A percentile compares a stretch with the other conserved stretches of the same genome.
Conservation (phyloP, 2,888 invertebrate genomes). For the Parnassius smintheus region DNA sequence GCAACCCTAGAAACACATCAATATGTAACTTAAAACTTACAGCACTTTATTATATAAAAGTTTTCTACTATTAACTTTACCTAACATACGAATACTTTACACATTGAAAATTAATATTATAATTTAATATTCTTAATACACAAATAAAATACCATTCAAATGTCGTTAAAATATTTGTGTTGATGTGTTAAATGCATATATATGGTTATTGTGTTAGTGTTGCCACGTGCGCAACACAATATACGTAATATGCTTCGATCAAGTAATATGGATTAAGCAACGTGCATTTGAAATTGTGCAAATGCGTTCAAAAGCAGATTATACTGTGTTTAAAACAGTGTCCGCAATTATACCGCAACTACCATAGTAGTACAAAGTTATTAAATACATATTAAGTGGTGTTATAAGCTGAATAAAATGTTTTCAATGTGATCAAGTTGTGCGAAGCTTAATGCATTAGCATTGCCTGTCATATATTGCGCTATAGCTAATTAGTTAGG, state of each 20-base stretch:
- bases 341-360: not conserved
- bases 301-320: slow-evolving; percentile 12
- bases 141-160: too few species aligned
- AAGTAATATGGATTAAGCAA: slow-evolving; percentile 5
- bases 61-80: too few species aligned
- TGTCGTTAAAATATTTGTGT: too few species aligned
- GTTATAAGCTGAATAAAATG: slow-evolving; percentile 4
- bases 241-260: not conserved
- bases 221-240: slow-evolving; percentile 7
- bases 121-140: not conserved
- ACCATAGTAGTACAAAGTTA: not conserved
- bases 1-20: not conserved
- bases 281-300: slow-evolving; percentile 17
- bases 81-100: too few species aligned
- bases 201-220: not conserved
- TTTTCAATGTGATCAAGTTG: not conserved
- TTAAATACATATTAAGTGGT: not conserved
- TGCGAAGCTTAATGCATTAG: slow-evolving; percentile 11
- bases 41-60: too few species aligned
- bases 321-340: not conserved
- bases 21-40: too few species aligned
- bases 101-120: not conserved
- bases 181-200: too few species aligned
- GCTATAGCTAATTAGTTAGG: too few species aligned
- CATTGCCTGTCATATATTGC: too few species aligned